phyloP scores from a whole-genome alignment of 2,888 invertebrate genomes.

The Elysia crispata region DNA sequence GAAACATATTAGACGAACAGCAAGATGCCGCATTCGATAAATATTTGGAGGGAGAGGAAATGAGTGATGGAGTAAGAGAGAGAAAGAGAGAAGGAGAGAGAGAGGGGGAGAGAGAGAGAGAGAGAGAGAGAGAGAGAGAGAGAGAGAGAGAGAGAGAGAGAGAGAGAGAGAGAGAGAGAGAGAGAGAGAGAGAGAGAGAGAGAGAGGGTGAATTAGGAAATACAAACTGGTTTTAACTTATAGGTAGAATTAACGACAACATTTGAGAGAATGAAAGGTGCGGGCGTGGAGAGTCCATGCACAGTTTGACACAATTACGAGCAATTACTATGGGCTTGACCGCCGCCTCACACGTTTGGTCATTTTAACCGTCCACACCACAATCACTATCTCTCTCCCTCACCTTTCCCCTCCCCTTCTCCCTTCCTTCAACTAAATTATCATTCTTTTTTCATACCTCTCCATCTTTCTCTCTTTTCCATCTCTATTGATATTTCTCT shows the following conservation, averaged over 20 bases:
- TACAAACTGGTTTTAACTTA: background rate
- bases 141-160: slow-evolving; percentile 17
- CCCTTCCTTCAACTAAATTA: too few relatives aligned
- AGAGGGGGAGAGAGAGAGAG: too few relatives aligned
- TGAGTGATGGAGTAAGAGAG: too few relatives aligned
- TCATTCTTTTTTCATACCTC: background rate
- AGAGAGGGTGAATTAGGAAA: background rate
- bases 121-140: background rate
- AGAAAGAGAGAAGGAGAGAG: too few relatives aligned
- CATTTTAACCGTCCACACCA: background rate
- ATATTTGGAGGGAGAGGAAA: too few relatives aligned
- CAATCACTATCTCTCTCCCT: background rate
- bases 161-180: slow-evolving; percentile 27
- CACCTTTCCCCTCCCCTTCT: background rate
- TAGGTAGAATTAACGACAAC: slow-evolving; percentile 39
- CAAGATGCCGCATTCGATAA: too few relatives aligned
- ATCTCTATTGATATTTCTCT: too few relatives aligned
- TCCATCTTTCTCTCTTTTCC: background rate
- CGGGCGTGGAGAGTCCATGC: background rate
- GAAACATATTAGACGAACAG: too few relatives aligned
- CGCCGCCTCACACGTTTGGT: background rate
- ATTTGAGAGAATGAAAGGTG: slow-evolving; percentile 24
- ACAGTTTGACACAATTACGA: slow-evolving; percentile 20
- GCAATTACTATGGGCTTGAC: background rate
- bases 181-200: background rate